Evolutionary conservation across 2,888 invertebrate species (phyloP).

Genomic region (Rhagium mordax): DNA sequence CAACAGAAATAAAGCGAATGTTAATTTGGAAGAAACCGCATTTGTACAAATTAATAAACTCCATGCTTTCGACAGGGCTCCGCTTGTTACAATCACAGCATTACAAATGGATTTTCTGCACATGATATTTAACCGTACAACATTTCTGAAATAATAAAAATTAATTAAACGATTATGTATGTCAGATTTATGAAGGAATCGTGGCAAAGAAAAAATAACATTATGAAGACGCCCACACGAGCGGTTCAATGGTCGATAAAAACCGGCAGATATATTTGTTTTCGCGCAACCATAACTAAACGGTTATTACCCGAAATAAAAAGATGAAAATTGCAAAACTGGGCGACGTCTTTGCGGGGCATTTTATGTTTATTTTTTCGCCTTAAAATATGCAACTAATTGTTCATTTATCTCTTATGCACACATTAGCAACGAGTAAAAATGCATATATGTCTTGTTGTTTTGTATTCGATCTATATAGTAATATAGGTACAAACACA

Average conservation of each 20-base stretch:
- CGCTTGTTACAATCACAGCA: neutral
- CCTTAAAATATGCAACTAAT: neutral
- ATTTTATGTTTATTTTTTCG: neutral
- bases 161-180: slow-evolving; percentile 47
- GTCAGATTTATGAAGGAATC: slow-evolving; percentile 49
- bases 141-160: slow-evolving; percentile 46
- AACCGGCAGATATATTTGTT: slow-evolving; percentile 52
- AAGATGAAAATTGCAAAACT: slow-evolving; percentile 7
- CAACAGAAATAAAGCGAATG: no score
- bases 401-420: neutral
- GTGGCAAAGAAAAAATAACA: slow-evolving; percentile 36
- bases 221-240: slow-evolving; percentile 18
- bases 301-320: slow-evolving; percentile 26
- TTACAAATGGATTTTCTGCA: neutral
- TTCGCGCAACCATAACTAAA: slow-evolving; percentile 43
- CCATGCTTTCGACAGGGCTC: neutral
- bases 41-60: neutral
- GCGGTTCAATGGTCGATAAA: slow-evolving; percentile 54
- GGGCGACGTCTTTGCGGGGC: neutral
- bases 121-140: neutral
- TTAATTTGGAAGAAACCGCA: neutral
- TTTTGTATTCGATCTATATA: no score
- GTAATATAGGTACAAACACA: no score
- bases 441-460: neutral
- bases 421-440: neutral